Conservation (phyloP, 2,888 invertebrate genomes). For the Philopedon plagiatum region DNA sequence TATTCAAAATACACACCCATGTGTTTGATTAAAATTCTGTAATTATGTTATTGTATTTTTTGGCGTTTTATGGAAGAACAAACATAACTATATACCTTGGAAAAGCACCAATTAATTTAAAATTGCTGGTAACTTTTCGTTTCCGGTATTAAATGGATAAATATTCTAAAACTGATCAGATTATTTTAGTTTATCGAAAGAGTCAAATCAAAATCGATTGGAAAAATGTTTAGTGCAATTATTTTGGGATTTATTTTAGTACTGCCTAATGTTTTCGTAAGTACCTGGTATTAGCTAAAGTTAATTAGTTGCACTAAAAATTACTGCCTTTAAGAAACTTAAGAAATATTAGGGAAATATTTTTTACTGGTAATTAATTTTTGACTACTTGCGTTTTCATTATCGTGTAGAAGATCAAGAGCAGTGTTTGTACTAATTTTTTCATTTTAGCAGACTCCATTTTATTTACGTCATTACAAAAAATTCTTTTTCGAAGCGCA, state of each 20-base stretch:
- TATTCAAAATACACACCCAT: neutral
- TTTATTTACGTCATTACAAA: too few species aligned
- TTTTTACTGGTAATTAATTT: too few species aligned
- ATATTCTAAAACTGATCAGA: neutral
- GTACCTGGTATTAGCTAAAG: too few species aligned
- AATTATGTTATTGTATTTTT: neutral
- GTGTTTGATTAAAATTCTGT: neutral
- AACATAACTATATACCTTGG: too few species aligned
- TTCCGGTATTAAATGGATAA: conserved; percentile 8
- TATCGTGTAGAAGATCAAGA: too few species aligned
- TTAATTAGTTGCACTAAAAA: too few species aligned
- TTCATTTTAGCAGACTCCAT: too few species aligned
- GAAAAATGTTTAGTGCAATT: neutral
- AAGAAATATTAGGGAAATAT: too few species aligned
- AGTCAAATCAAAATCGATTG: neutral
- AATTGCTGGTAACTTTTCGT: neutral
- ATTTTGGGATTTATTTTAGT: neutral
- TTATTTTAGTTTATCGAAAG: neutral
- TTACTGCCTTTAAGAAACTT: too few species aligned
- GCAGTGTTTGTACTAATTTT: too few species aligned
- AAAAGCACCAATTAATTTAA: neutral
- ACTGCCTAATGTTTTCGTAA: neutral
- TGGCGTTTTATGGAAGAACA: neutral
- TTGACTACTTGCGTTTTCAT: too few species aligned
- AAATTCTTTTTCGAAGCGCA: too few species aligned